Conservation (phyloP, 2,113 vertebrate species). For the Pteronura brasiliensis region DNA sequence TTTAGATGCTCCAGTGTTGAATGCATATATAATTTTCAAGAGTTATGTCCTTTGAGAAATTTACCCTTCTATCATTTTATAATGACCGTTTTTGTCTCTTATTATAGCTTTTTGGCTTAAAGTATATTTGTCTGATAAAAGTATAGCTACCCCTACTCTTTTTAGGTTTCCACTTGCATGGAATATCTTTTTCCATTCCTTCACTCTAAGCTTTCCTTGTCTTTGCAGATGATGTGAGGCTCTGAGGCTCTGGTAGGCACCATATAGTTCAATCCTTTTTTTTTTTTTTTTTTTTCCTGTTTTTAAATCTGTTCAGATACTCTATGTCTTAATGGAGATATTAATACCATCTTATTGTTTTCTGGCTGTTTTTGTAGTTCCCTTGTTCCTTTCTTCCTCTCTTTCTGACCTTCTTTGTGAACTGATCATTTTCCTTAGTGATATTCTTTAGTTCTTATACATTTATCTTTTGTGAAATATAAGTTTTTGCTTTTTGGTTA, state of each 20-base stretch:
- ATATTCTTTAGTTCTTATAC: neutral
- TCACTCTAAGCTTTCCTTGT: neutral
- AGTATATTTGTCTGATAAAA: neutral
- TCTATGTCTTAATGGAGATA: neutral
- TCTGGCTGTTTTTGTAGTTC: neutral
- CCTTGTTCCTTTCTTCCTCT: neutral
- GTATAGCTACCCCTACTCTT: neutral
- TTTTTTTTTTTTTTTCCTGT: neutral
- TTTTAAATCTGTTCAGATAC: neutral
- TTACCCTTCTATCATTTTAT: neutral
- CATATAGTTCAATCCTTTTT: neutral
- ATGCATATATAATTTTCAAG: neutral
- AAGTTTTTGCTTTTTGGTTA: neutral
- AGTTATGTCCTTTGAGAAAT: neutral
- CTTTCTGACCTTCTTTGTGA: neutral
- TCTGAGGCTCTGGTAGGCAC: neutral
- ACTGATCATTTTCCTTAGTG: neutral
- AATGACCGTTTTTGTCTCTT: neutral
- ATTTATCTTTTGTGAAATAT: neutral
- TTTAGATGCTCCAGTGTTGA: neutral
- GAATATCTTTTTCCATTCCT: neutral
- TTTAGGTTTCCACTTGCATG: neutral
- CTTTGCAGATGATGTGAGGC: neutral
- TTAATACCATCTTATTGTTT: neutral
- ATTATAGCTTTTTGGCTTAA: neutral